phyloP scores from a whole-genome alignment of 2,888 invertebrate genomes.

The Eulithis prunata region DNA sequence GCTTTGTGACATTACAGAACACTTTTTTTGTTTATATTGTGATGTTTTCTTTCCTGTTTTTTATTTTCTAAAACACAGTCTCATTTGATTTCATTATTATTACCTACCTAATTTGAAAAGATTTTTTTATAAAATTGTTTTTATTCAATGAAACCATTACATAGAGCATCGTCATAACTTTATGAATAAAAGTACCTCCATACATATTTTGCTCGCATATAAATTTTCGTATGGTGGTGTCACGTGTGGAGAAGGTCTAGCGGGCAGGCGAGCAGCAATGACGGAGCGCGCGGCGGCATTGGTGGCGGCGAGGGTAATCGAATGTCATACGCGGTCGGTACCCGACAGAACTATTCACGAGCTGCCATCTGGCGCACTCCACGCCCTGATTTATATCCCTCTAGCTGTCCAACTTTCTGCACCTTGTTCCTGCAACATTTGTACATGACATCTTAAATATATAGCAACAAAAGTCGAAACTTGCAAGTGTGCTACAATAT shows the following conservation, averaged over 20 bases:
- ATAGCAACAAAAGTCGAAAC: conserved; percentile 59
- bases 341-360: conserved; percentile 72
- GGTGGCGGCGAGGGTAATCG: conserved; percentile 63
- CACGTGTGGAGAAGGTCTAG: conserved; percentile 31
- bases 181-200: background rate
- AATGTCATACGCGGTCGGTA: conserved; percentile 76
- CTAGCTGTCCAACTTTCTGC: conserved; percentile 77
- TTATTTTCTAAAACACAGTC: too few species aligned
- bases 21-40: background rate
- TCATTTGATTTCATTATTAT: too few species aligned
- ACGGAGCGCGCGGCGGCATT: conserved; percentile 18
- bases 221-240: conserved; percentile 41
- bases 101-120: too few species aligned
- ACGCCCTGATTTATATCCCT: conserved; percentile 75
- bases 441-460: conserved; percentile 77
- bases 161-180: too few species aligned
- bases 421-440: conserved; percentile 78
- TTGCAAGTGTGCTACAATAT: conserved; percentile 21
- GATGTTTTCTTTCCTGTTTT: too few species aligned
- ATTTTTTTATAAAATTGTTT: too few species aligned
- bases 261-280: conserved; percentile 30
- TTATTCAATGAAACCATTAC: too few species aligned
- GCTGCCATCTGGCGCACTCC: conserved; percentile 67
- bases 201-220: conserved; percentile 31
- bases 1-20: background rate